Conservation (phyloP, 2,797 vertebrate genomes). For the Melanotaenia nigrans region DNA sequence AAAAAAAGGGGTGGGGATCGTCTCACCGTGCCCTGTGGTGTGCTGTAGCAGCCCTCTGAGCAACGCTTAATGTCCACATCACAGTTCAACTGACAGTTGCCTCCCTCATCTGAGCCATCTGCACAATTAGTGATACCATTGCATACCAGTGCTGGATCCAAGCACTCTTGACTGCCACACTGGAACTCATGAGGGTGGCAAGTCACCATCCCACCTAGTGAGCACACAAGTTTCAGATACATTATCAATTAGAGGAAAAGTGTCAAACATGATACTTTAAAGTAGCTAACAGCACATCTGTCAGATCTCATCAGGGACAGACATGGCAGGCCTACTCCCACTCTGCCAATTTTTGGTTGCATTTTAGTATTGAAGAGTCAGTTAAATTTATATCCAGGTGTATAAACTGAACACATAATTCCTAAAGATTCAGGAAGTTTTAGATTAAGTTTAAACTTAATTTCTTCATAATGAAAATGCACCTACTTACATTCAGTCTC, state of each 20-base stretch:
- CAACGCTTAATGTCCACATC: slow-evolving; percentile 65
- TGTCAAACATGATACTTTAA: no score
- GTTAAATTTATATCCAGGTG: no score
- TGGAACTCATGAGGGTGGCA: slow-evolving; percentile 86
- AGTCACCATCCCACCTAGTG: slow-evolving; percentile 71
- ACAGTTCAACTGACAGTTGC: slow-evolving; percentile 75
- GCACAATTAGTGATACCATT: slow-evolving; percentile 81
- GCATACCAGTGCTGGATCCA: slow-evolving; percentile 84
- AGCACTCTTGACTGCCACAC: slow-evolving; percentile 82
- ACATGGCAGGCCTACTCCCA: no score
- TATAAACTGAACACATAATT: no score
- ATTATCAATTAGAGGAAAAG: no score
- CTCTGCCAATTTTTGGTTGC: no score
- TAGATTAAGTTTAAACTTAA: neutral
- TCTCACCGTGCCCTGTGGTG: slow-evolving; percentile 86
- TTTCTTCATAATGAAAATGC: neutral
- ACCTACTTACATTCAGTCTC: slow-evolving; percentile 86
- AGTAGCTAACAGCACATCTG: no score
- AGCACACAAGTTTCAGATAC: neutral
- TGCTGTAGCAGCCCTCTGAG: slow-evolving; percentile 83
- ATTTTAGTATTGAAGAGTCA: no score
- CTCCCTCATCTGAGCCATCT: slow-evolving; percentile 88
- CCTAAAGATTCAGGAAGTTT: neutral
- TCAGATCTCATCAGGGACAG: no score
- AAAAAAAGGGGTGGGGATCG: no score